A percentile compares a stretch with the other conserved stretches of the same genome.
phyloP scores from a whole-genome alignment of 2,113 vertebrate species.

The Corythaixoides concolor region DNA sequence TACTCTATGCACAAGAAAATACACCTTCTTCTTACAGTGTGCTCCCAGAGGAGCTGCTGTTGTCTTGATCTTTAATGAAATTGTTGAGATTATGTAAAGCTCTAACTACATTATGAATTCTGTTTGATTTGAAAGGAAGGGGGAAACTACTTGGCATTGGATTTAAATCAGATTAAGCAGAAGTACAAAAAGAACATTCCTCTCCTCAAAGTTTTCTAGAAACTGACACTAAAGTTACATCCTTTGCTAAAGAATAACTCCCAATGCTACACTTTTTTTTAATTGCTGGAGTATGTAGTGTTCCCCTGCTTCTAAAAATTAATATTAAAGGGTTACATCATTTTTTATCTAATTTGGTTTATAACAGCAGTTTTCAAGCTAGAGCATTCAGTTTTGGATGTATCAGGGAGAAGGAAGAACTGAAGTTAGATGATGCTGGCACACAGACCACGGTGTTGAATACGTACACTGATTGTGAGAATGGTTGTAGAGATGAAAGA shows the following conservation, averaged over 20 bases:
- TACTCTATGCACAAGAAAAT: background rate
- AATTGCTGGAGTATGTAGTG: background rate
- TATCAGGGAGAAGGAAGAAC: background rate
- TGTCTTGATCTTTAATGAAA: background rate
- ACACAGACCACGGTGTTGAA: background rate
- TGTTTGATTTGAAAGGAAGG: background rate
- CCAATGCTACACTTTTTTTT: background rate
- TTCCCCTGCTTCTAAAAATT: background rate
- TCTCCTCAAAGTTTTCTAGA: background rate
- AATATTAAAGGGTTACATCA: background rate
- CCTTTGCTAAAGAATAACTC: background rate
- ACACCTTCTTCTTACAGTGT: background rate
- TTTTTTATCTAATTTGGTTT: background rate
- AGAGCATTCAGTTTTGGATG: background rate
- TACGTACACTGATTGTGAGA: background rate
- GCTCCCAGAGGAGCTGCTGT: background rate
- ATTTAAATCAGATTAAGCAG: background rate
- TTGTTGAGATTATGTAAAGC: background rate
- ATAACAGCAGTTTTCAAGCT: background rate
- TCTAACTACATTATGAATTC: background rate
- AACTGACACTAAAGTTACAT: background rate
- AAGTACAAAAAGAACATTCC: background rate
- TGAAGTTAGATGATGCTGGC: background rate
- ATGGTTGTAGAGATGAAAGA: background rate
- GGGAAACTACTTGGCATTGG: background rate